These are phyloP conservation scores for Drosophila nr. perissopoda DNA, from an alignment of 2,888 invertebrate genomes.

Conservation along the genomic window DNA sequence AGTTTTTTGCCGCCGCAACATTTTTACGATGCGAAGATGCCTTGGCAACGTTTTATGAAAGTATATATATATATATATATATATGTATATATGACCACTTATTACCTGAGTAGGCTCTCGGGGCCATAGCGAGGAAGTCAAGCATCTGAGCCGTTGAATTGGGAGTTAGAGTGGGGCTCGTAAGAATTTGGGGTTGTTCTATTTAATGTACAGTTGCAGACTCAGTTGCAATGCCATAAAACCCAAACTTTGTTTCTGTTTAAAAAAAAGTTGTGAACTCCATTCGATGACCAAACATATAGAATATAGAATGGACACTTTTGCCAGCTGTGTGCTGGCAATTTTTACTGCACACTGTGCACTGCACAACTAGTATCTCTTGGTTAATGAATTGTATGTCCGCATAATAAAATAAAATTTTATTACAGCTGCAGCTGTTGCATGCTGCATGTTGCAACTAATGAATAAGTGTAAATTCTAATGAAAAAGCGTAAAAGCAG, in stretches of 20 bases:
- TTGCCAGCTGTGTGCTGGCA: constrained; percentile 38
- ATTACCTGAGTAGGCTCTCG: constrained; percentile 59
- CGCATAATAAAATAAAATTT: constrained; percentile 75
- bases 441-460: constrained; percentile 77
- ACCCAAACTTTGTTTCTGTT: constrained; percentile 20
- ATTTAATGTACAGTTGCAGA: constrained; percentile 6
- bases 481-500: constrained; percentile 72
- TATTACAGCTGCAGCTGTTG: constrained; percentile 75
- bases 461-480: constrained; percentile 81
- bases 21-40: constrained; percentile 58
- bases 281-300: constrained; percentile 30
- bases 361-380: constrained; percentile 8
- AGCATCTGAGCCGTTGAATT: constrained; percentile 7
- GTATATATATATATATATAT: background rate
- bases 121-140: constrained; percentile 7
- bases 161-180: background rate
- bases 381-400: constrained; percentile 61
- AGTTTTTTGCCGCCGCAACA: constrained; percentile 50
- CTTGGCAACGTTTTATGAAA: constrained; percentile 17
- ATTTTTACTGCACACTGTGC: constrained; percentile 18
- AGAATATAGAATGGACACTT: constrained; percentile 35
- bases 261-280: constrained; percentile 13
- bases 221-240: constrained; percentile 18
- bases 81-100: constrained; percentile 43
- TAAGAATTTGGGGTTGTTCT: constrained; percentile 3